A percentile compares a stretch with the other conserved stretches of the same genome.
phyloP scores from a whole-genome alignment of 2,797 vertebrate genomes.

The Malacoctenus gilli region DNA sequence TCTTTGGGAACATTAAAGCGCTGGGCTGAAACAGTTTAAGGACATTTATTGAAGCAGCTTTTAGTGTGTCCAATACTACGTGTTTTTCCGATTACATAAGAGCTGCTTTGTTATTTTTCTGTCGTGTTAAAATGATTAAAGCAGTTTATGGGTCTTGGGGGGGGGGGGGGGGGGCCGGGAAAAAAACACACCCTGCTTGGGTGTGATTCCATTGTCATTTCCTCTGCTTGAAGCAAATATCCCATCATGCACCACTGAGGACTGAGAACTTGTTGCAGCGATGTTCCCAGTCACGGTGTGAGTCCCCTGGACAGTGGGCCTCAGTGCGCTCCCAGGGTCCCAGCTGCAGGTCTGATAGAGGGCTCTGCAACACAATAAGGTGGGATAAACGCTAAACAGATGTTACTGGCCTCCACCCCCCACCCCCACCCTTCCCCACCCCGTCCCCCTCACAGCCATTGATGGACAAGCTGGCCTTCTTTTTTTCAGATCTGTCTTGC shows the following conservation, averaged over 20 bases:
- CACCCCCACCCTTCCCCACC: slow-evolving; percentile 37
- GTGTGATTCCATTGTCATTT: slow-evolving; percentile 52
- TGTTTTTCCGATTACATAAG: slow-evolving; percentile 25
- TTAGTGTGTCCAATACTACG: slow-evolving; percentile 11
- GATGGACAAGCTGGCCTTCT: slow-evolving; percentile 59
- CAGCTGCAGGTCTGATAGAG: slow-evolving; percentile 59
- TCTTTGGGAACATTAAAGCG: too few relatives aligned
- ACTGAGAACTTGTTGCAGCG: slow-evolving; percentile 53
- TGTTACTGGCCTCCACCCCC: slow-evolving; percentile 65
- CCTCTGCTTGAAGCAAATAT: slow-evolving; percentile 31
- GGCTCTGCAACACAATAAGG: slow-evolving; percentile 68
- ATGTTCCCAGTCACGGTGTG: slow-evolving; percentile 61
- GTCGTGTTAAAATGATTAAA: background rate
- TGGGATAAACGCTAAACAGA: slow-evolving; percentile 76
- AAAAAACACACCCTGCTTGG: slow-evolving; percentile 36
- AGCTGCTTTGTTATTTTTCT: slow-evolving; percentile 2
- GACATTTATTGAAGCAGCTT: too few relatives aligned
- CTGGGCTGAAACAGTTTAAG: too few relatives aligned
- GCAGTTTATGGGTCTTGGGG: slow-evolving; percentile 21
- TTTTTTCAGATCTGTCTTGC: slow-evolving; percentile 66
- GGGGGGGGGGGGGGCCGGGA: slow-evolving; percentile 31
- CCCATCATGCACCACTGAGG: slow-evolving; percentile 14
- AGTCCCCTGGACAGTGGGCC: slow-evolving; percentile 54
- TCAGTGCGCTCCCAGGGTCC: slow-evolving; percentile 54
- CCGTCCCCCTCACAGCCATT: slow-evolving; percentile 48